A percentile compares a stretch with the other conserved stretches of the same genome.
phyloP scores from a whole-genome alignment of 2,888 invertebrate species.

The Sisyra nigra region DNA sequence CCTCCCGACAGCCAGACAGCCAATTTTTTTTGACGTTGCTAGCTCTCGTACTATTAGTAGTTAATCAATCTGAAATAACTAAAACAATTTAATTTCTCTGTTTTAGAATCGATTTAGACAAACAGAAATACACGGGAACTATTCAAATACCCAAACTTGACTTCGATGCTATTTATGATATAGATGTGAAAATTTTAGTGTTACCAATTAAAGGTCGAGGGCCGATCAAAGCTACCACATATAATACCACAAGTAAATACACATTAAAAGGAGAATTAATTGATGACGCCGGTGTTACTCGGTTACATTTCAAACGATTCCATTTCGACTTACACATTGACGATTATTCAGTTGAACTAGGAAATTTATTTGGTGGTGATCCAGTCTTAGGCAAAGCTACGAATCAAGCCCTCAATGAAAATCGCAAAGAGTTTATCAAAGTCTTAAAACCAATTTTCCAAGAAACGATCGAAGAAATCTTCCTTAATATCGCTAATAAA shows the following conservation, averaged over 20 bases:
- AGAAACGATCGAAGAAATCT: slow-evolving; percentile 30
- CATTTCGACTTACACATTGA: slow-evolving; percentile 35
- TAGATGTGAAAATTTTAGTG: slow-evolving; percentile 37
- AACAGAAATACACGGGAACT: slow-evolving; percentile 29
- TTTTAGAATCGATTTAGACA: slow-evolving; percentile 34
- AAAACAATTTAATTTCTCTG: no score
- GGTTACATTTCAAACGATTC: slow-evolving; percentile 30
- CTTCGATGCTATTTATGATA: slow-evolving; percentile 38
- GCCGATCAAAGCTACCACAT: slow-evolving; percentile 36
- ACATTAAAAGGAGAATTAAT: slow-evolving; percentile 25
- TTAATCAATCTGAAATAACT: no score
- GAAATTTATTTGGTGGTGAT: slow-evolving; percentile 44
- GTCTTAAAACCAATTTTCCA: slow-evolving; percentile 40
- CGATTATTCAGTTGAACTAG: slow-evolving; percentile 35
- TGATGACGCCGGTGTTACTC: slow-evolving; percentile 26
- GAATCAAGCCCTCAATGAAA: slow-evolving; percentile 41
- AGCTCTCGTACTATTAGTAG: no score
- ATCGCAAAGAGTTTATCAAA: slow-evolving; percentile 37
- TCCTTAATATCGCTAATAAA: slow-evolving; percentile 36
- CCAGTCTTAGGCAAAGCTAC: slow-evolving; percentile 32
- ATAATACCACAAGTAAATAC: slow-evolving; percentile 18
- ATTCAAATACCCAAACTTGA: slow-evolving; percentile 36
- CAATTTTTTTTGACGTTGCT: no score
- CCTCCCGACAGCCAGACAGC: no score
- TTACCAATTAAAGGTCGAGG: slow-evolving; percentile 42